Percentiles rank a stretch among this genome's conserved stretches.
phyloP scores from a whole-genome alignment of 2,797 vertebrate genomes.

The Malurus leucopterus region DNA sequence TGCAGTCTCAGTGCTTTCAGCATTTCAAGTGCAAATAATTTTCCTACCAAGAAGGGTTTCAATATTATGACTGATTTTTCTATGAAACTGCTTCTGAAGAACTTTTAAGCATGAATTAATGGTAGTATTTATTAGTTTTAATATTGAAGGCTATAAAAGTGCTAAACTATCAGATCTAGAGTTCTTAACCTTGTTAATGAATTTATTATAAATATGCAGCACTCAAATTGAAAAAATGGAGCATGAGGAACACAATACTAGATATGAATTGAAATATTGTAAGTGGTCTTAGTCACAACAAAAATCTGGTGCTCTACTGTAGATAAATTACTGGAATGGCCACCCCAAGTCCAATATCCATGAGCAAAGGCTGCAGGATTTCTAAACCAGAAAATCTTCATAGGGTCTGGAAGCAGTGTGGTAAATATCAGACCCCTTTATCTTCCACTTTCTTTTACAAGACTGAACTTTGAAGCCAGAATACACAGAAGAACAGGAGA shows the following conservation, averaged over 20 bases:
- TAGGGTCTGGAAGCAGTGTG: neutral
- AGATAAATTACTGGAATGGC: neutral
- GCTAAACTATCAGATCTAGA: neutral
- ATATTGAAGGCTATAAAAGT: neutral
- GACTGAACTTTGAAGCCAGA: neutral
- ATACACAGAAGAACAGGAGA: neutral
- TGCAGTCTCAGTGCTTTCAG: neutral
- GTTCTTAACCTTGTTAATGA: neutral
- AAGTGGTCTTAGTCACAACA: neutral
- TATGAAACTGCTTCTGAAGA: neutral
- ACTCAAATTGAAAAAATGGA: neutral
- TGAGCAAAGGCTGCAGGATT: neutral
- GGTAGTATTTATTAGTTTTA: neutral
- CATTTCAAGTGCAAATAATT: neutral
- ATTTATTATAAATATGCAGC: neutral
- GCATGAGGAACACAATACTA: fast-evolving
- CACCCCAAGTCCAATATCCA: neutral
- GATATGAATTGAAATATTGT: neutral
- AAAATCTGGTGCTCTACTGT: neutral
- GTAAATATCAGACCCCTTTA: neutral
- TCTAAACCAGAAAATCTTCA: neutral
- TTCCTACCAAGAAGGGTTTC: neutral
- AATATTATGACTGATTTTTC: neutral
- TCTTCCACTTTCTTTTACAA: neutral
- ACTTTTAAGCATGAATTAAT: neutral